Conservation (phyloP, 2,113 vertebrate species). For the cattle (Bos taurus) region ARS-UCD2.0 NW_020192292.1:7038501-7039000, state of each 20-base stretch:
- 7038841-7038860: not conserved
- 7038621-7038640: not conserved
- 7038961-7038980: not conserved
- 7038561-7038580: not conserved
- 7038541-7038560: not conserved
- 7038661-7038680: not conserved
- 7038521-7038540: not conserved
- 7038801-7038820: not conserved
- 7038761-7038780: slow-evolving; percentile 19
- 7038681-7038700: not conserved
- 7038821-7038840: not conserved
- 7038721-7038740: slow-evolving; percentile 15
- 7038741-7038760: slow-evolving; percentile 16
- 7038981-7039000: not conserved
- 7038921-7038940: not conserved
- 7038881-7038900: not conserved
- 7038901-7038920: slow-evolving; percentile 14
- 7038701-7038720: not conserved
- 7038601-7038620: not conserved
- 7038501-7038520: not conserved
- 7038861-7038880: not conserved
- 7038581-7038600: not conserved
- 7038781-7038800: slow-evolving; percentile 17
- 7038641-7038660: not conserved
- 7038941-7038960: not conserved